A percentile compares a stretch with the other conserved stretches of the same genome.
phyloP scores from a whole-genome alignment of 2,797 vertebrate species.

The Spinibarbus caldwelli region DNA sequence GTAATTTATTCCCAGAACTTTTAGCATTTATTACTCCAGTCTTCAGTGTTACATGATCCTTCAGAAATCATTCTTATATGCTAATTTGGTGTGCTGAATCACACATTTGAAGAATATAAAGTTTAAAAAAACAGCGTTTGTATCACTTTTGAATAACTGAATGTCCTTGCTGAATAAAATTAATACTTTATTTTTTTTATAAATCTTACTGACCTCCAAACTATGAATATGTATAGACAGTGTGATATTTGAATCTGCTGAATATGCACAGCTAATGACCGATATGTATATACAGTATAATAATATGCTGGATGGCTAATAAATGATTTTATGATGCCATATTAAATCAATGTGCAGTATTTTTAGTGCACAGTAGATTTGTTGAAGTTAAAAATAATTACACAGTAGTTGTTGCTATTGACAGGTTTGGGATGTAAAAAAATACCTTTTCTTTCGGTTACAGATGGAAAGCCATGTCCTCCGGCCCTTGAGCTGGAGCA shows the following conservation, averaged over 20 bases:
- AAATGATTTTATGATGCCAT: neutral
- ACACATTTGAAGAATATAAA: neutral
- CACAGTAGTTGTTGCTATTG: neutral
- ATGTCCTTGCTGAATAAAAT: neutral
- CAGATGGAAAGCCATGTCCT: conserved; percentile 83
- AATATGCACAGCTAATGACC: neutral
- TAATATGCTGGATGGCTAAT: neutral
- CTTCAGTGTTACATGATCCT: neutral
- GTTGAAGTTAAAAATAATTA: neutral
- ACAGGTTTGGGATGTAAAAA: neutral
- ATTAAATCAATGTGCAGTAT: neutral
- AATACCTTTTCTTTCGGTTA: neutral
- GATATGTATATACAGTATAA: neutral
- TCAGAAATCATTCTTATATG: neutral
- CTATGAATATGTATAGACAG: neutral
- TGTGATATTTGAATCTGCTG: too few species aligned
- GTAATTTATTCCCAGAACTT: neutral
- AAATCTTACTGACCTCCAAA: neutral
- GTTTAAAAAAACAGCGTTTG: too few species aligned
- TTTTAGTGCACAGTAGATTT: neutral
- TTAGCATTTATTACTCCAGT: neutral
- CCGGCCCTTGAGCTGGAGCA: conserved; percentile 76
- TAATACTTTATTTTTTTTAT: neutral
- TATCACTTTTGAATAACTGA: neutral
- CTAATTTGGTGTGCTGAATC: neutral